phyloP scores from a whole-genome alignment of 2,888 invertebrate species.

The Latheticus oryzae region DNA sequence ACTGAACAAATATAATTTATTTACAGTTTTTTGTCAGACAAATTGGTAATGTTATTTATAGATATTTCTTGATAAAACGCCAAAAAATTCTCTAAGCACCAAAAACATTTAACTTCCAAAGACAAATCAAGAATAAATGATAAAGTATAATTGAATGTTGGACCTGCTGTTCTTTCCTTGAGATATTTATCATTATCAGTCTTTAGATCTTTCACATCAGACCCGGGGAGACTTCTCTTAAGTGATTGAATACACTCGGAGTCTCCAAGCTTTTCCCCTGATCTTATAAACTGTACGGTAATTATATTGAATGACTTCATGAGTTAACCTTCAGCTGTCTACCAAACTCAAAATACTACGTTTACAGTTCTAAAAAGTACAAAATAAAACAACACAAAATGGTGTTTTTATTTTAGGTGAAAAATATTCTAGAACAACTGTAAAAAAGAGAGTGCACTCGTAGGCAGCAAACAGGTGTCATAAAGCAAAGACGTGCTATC shows the following conservation, averaged over 20 bases:
- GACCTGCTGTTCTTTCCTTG: conserved; percentile 41
- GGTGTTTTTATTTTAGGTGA: conserved; percentile 4
- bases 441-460: conserved; percentile 37
- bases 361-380: background rate
- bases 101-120: conserved; percentile 9
- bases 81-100: conserved; percentile 9
- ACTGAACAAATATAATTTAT: conserved; percentile 11
- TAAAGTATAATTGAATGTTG: conserved; percentile 39
- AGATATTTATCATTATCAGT: conserved; percentile 52
- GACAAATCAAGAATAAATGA: conserved; percentile 29
- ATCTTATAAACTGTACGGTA: conserved; percentile 39
- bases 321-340: background rate
- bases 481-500: conserved; percentile 58
- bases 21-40: no score
- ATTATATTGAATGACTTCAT: conserved; percentile 41
- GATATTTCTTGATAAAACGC: no score
- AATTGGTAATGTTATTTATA: no score
- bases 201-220: conserved; percentile 46
- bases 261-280: conserved; percentile 40
- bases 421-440: conserved; percentile 16
- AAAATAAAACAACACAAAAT: conserved; percentile 22
- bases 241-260: conserved; percentile 49
- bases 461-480: conserved; percentile 57
- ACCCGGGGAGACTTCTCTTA: conserved; percentile 45
- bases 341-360: no score